Evolutionary conservation across 2,797 vertebrate species (phyloP).

Genomic region (Limosa lapponica): DNA sequence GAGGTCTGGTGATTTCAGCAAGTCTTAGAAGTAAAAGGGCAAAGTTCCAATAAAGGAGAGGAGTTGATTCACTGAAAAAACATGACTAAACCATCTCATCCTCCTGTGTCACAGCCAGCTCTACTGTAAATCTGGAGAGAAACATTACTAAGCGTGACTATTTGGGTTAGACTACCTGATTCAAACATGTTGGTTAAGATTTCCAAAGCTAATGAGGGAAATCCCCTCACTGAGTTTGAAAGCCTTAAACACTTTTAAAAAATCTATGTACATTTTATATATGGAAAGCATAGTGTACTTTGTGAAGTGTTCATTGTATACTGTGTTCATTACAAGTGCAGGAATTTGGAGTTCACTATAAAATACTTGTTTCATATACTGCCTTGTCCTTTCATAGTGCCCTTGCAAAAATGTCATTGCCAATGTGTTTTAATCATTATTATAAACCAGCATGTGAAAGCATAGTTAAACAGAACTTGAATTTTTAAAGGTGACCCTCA

Average conservation of each 20-base stretch:
- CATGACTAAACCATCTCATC: conserved; percentile 27
- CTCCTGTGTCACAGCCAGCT: conserved; percentile 2
- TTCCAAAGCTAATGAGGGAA: conserved; percentile 46
- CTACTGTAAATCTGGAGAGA: background rate
- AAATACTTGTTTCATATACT: background rate
- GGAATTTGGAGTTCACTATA: conserved; percentile 4
- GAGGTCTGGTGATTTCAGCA: conserved; percentile 28
- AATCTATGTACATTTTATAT: conserved; percentile 21
- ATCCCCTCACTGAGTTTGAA: conserved; percentile 17
- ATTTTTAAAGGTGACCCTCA: conserved; percentile 25
- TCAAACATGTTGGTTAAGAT: background rate
- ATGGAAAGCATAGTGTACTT: background rate
- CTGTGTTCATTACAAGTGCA: conserved; percentile 7
- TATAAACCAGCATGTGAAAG: background rate
- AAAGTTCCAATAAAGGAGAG: background rate
- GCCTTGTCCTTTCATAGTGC: conserved; percentile 11
- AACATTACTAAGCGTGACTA: background rate
- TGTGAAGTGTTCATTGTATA: background rate
- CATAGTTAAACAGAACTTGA: background rate
- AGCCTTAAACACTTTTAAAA: background rate
- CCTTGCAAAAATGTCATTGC: conserved; percentile 35
- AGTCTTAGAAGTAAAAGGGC: conserved; percentile 36
- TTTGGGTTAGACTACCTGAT: background rate
- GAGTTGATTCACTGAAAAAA: conserved; percentile 1
- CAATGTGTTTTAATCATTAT: conserved; percentile 46